These are phyloP conservation scores for Halcyon badia DNA, from an alignment of 2,797 vertebrate genomes.

Conservation along the genomic window DNA sequence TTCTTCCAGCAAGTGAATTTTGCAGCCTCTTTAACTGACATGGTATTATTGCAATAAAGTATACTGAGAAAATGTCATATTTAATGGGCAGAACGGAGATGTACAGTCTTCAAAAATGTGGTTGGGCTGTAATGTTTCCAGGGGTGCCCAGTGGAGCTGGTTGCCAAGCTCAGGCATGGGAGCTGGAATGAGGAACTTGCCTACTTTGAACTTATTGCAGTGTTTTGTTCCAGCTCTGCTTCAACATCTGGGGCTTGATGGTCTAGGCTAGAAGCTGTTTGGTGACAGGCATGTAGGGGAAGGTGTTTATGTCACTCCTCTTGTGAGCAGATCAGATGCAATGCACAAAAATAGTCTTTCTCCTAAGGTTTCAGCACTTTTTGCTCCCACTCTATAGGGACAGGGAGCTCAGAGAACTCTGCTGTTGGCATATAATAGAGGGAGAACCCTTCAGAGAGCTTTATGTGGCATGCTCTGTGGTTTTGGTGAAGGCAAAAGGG, in stretches of 20 bases:
- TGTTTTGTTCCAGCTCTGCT: background rate
- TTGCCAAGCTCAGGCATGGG: background rate
- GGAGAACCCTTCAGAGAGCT: background rate
- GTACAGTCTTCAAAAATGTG: background rate
- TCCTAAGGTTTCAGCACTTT: background rate
- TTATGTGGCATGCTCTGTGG: background rate
- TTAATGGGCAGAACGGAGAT: background rate
- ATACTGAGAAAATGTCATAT: background rate
- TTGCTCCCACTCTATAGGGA: background rate
- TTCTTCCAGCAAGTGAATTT: background rate
- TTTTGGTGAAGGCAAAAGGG: background rate
- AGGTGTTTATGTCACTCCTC: background rate
- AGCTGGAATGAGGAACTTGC: background rate
- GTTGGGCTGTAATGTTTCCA: background rate
- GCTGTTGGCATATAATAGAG: accelerated
- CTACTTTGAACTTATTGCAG: background rate
- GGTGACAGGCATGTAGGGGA: accelerated
- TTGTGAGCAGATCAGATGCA: accelerated
- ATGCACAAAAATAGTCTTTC: background rate
- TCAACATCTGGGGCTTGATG: background rate
- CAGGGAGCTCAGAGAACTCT: background rate
- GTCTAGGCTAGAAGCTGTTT: background rate
- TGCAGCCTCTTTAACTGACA: background rate
- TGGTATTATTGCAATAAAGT: slow-evolving; percentile 53
- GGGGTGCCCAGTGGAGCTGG: background rate